Percentiles rank a stretch among this genome's conserved stretches.
phyloP scores from a whole-genome alignment of 2,888 invertebrate genomes.

The Drosophila kambysellisi region DNA sequence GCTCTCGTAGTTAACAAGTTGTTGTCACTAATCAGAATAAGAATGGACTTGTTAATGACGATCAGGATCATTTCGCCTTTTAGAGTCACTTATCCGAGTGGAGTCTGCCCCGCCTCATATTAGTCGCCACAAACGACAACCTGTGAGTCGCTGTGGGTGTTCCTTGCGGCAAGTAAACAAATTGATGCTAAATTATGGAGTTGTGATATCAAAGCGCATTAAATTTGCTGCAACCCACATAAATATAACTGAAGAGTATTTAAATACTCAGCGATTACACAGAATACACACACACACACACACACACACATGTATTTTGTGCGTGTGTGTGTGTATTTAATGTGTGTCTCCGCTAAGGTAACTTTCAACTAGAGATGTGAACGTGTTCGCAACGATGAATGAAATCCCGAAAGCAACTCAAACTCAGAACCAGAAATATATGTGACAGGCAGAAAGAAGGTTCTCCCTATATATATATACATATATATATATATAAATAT shows the following conservation, averaged over 20 bases:
- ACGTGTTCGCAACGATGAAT: neutral
- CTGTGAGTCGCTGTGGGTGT: neutral
- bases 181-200: neutral
- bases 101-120: neutral
- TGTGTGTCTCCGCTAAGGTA: conserved; percentile 12
- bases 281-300: neutral
- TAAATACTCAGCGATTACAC: conserved; percentile 50
- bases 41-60: neutral
- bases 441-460: neutral
- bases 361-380: neutral
- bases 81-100: neutral
- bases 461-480: neutral
- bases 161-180: neutral
- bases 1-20: neutral
- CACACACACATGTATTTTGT: neutral
- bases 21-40: neutral
- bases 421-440: neutral
- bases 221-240: conserved; percentile 52
- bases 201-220: conserved; percentile 58
- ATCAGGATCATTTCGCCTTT: neutral
- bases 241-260: conserved; percentile 54
- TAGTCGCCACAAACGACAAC: neutral
- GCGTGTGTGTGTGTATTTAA: neutral
- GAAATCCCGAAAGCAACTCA: neutral
- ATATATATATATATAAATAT: neutral